Evolutionary conservation across 2,888 invertebrate genomes (phyloP), one percentile per base, ranked within the genome.

Genomic region (Capitulum mitella): DNA sequence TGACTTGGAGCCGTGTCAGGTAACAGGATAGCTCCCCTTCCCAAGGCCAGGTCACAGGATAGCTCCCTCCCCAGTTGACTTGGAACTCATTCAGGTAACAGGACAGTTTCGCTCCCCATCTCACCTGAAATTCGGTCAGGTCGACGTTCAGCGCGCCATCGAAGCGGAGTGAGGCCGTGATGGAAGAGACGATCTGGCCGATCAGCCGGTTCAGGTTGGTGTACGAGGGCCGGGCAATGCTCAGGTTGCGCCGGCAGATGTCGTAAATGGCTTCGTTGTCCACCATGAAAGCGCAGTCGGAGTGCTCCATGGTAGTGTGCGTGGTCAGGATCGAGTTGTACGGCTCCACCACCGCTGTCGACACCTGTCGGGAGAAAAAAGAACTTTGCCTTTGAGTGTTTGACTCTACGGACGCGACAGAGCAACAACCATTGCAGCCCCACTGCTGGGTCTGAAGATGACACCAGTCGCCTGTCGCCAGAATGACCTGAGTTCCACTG

Each of bases 131-230:
- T 77, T 82, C 82, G 10, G 81, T 82, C 64, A 82, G 76, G 77
- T 82, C 82, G 26, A 82, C 82, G 74, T 82, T 82, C 26, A 82
- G 81, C 32, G 82, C 82, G 37, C 80, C 80, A 54, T 80, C 81
- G 75, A 82, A 82, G 79, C 82, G 79, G 29, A 82, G 81, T 26
- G 81, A 81, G 40, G 82, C 86, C 37, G 88, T 83, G 85, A 86
- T 81, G 58, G 81, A 93, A 48, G 86, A 86, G 43, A 87, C 86
- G 78, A 89, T 87, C 83, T 88, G 88, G 75, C 88, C 93, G 82
- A 95, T 93, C 48, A 95, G 89, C 79, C 94, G 88, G 85, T 95
- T 95, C 80, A 95, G 87, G 85, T 94, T 94, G 64, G 91, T 90
- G 85, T 94, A 95, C 5, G 92, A 91, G 0, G 95, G 95, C 74